Percentiles rank a stretch among this genome's conserved stretches.
These are phyloP conservation scores for Conus ventricosus DNA, from an alignment of 1,140 invertebrate species.

Conservation along the genomic window DNA sequence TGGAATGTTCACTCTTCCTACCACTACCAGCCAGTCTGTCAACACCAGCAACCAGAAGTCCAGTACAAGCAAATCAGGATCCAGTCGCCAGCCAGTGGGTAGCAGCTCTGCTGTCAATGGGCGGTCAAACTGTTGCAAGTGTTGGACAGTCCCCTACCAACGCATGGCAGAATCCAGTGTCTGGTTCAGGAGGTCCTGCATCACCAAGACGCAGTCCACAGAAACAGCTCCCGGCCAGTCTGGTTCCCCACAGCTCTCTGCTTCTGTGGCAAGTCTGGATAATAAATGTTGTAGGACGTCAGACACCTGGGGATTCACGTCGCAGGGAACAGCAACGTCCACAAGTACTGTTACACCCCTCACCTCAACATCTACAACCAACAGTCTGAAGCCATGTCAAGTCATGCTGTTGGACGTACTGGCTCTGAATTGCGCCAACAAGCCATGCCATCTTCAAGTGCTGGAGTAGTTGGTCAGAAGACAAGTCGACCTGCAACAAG, in stretches of 20 bases:
- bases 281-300: conserved; percentile 38
- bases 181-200: conserved; percentile 33
- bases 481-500: conserved; percentile 32
- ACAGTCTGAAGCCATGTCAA: conserved; percentile 18
- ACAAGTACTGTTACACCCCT: conserved; percentile 30
- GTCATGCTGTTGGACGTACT: not conserved
- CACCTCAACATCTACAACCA: conserved; percentile 3
- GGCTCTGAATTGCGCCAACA: conserved; percentile 25
- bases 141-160: conserved; percentile 6
- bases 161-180: conserved; percentile 26
- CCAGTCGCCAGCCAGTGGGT: conserved; percentile 23
- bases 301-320: conserved; percentile 30
- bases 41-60: conserved; percentile 23
- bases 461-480: conserved; percentile 38
- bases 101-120: conserved; percentile 16
- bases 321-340: conserved; percentile 23
- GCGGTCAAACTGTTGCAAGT: not conserved
- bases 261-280: not conserved
- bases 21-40: conserved; percentile 30
- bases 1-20: conserved; percentile 45
- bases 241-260: not conserved
- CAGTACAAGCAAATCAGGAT: conserved; percentile 21
- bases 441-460: conserved; percentile 42
- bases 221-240: conserved; percentile 41
- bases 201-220: conserved; percentile 53